Percentiles rank a stretch among this genome's conserved stretches.
These are phyloP conservation scores for Lithophane semibrunnea DNA, from an alignment of 2,888 invertebrate genomes.

Conservation along the genomic window DNA sequence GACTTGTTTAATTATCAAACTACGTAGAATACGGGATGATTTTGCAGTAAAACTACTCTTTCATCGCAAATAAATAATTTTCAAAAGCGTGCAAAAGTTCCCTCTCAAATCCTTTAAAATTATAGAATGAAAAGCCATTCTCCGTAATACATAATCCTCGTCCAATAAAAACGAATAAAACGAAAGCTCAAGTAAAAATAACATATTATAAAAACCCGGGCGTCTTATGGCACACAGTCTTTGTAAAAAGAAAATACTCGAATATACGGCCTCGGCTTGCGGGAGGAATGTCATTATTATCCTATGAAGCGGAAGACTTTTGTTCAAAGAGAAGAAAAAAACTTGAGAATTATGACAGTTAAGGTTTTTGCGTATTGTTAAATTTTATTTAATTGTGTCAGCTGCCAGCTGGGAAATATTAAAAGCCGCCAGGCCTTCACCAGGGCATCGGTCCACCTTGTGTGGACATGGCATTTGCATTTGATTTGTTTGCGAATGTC, in stretches of 20 bases:
- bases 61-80: background rate
- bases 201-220: constrained; percentile 33
- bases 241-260: constrained; percentile 30
- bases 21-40: background rate
- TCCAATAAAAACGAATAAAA: constrained; percentile 40
- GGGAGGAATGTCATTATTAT: constrained; percentile 47
- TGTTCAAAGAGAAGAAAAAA: constrained; percentile 13
- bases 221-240: constrained; percentile 15
- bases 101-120: constrained; percentile 12
- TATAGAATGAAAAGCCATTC: background rate
- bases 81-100: background rate
- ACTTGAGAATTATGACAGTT: background rate
- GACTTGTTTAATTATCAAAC: background rate
- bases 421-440: background rate
- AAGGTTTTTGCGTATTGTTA: background rate
- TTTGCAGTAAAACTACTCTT: too few species aligned
- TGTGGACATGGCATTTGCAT: too few species aligned
- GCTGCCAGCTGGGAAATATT: background rate
- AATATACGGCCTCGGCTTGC: constrained; percentile 16
- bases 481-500: too few species aligned
- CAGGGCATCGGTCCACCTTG: too few species aligned
- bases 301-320: constrained; percentile 35
- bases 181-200: constrained; percentile 32
- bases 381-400: background rate
- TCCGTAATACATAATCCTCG: constrained; percentile 20